Conservation (phyloP, 1,140 invertebrate species). For the Lepidotrigona ventralis region DNA sequence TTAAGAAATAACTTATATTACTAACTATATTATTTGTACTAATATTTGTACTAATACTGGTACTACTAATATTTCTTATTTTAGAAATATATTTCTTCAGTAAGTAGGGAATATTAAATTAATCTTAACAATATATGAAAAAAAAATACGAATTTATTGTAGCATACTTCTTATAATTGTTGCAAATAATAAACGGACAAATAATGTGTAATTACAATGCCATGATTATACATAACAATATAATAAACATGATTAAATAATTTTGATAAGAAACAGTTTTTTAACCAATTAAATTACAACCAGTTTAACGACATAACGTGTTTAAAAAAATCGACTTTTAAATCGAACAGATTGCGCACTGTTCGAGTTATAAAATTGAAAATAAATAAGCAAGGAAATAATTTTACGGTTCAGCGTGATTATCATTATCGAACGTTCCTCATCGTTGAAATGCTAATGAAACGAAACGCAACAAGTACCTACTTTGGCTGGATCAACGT, state of each 20-base stretch:
- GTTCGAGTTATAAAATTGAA: neutral
- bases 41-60: too few species aligned
- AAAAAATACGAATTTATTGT: neutral
- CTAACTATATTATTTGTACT: too few species aligned
- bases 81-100: neutral
- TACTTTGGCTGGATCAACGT: neutral
- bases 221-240: too few species aligned
- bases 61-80: neutral
- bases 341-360: neutral
- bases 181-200: neutral
- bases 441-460: neutral
- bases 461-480: constrained; percentile 25
- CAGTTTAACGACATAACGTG: neutral
- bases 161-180: neutral
- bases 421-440: neutral
- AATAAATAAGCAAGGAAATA: neutral
- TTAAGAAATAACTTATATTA: too few species aligned
- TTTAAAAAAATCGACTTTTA: neutral
- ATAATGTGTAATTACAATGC: too few species aligned
- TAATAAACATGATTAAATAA: neutral
- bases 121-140: neutral
- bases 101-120: neutral
- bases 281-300: neutral
- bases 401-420: neutral
- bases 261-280: neutral